Conservation (phyloP, 2,888 invertebrate genomes). For the Cephus spinipes region DNA sequence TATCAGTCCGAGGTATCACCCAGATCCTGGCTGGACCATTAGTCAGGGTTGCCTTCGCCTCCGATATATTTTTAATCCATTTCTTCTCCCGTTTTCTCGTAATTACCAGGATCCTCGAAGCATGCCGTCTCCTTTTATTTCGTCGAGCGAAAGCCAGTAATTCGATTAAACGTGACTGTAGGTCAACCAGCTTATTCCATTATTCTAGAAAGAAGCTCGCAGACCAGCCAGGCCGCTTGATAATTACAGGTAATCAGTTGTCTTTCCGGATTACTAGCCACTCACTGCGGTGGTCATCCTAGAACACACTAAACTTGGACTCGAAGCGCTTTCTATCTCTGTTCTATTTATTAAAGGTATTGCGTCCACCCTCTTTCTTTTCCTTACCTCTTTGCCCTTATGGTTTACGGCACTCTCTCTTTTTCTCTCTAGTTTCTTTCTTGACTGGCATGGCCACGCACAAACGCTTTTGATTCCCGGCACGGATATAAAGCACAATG, state of each 20-base stretch:
- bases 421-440: neutral
- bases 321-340: neutral
- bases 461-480: neutral
- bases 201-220: neutral
- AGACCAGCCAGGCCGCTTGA: neutral
- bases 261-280: neutral
- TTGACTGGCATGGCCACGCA: neutral
- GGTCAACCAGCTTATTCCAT: neutral
- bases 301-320: neutral
- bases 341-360: neutral
- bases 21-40: constrained; percentile 2
- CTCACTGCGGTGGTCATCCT: neutral
- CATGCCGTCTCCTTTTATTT: constrained; percentile 2
- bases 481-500: neutral
- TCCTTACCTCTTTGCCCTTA: neutral
- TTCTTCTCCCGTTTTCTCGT: constrained; percentile 22
- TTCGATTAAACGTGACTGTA: constrained; percentile 21
- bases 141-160: constrained; percentile 17
- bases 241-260: neutral
- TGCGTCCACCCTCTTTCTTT: neutral
- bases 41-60: constrained; percentile 21
- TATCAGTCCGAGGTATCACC: neutral
- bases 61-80: constrained; percentile 24
- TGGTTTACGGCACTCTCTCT: neutral
- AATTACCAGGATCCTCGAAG: constrained; percentile 12